Percentiles rank a stretch among this genome's conserved stretches.
Conservation (phyloP, 2,797 vertebrate species). For the Bradypodion pumilum region DNA sequence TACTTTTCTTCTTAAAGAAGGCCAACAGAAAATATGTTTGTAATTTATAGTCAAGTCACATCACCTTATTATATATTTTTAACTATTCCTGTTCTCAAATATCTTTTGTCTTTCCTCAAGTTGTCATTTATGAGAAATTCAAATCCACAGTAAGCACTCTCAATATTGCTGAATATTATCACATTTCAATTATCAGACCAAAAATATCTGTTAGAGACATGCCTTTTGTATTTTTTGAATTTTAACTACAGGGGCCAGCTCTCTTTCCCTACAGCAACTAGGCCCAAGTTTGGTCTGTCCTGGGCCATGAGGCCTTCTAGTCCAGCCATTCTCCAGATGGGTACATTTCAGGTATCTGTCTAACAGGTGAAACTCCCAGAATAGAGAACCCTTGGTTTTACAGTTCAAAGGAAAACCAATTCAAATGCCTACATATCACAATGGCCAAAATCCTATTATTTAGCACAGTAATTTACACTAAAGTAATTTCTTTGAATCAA, state of each 20-base stretch:
- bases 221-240: no score
- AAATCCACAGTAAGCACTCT: background rate
- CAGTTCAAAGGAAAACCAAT: no score
- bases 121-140: background rate
- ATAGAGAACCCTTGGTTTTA: no score
- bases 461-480: no score
- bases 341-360: no score
- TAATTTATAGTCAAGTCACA: slow-evolving; percentile 14
- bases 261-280: background rate
- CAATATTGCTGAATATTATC: background rate
- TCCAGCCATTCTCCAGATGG: no score
- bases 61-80: background rate
- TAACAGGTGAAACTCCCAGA: no score
- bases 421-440: no score
- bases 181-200: background rate
- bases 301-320: no score
- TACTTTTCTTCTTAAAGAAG: slow-evolving; percentile 41
- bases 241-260: background rate
- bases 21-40: slow-evolving; percentile 31
- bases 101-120: slow-evolving; percentile 4
- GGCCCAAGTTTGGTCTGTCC: no score
- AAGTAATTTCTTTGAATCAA: no score
- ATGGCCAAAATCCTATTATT: no score
- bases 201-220: background rate
- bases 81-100: background rate